phyloP scores from a whole-genome alignment of 2,888 invertebrate species.

The Adelognathus sp. region DNA sequence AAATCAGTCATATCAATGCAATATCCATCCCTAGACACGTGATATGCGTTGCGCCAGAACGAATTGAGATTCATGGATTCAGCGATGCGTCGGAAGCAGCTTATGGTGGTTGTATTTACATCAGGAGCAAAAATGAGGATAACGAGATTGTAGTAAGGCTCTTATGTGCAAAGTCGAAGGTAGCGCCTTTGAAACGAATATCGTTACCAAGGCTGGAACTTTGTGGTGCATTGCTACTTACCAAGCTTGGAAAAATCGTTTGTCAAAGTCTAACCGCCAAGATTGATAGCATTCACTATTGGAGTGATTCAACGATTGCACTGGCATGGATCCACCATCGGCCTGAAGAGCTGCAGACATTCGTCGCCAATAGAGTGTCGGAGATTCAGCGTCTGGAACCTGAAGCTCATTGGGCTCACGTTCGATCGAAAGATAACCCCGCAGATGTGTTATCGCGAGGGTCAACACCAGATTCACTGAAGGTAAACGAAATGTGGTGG shows the following conservation, averaged over 20 bases:
- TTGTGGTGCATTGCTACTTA: slow-evolving; percentile 48
- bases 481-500: slow-evolving; percentile 11
- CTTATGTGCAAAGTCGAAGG: slow-evolving; percentile 56
- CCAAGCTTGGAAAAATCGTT: not conserved
- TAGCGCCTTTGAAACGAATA: slow-evolving; percentile 50
- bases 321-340: slow-evolving; percentile 48
- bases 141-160: not conserved
- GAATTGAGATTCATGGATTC: slow-evolving; percentile 56
- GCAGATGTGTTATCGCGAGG: slow-evolving; percentile 42
- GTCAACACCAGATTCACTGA: not conserved
- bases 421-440: slow-evolving; percentile 35
- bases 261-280: not conserved
- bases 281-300: not conserved
- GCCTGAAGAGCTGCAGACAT: slow-evolving; percentile 39
- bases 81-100: slow-evolving; percentile 62
- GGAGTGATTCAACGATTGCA: slow-evolving; percentile 54
- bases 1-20: slow-evolving; percentile 4
- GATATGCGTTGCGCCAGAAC: not conserved
- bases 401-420: slow-evolving; percentile 17
- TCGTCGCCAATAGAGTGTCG: slow-evolving; percentile 48
- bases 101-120: slow-evolving; percentile 63
- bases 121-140: not conserved
- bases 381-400: slow-evolving; percentile 40
- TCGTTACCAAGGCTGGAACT: slow-evolving; percentile 58
- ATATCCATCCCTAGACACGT: not conserved